Conservation (phyloP, 2,797 vertebrate species). For the Atherinosoma microstoma region DNA sequence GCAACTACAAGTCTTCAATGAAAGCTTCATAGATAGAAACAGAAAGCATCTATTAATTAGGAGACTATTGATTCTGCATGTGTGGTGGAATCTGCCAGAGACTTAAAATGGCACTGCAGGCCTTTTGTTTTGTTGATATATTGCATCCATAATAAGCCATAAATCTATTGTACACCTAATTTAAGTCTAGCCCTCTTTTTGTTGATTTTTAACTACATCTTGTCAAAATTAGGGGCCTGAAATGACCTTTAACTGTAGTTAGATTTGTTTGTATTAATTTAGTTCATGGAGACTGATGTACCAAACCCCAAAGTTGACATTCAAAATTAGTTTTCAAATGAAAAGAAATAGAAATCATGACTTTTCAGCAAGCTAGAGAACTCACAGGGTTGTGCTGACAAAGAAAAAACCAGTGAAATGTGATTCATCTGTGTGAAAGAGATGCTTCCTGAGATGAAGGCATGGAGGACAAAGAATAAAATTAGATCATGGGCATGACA, state of each 20-base stretch:
- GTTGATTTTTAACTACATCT: background rate
- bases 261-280: constrained; percentile 4
- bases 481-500: constrained; percentile 9
- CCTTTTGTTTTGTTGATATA: background rate
- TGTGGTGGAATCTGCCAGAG: background rate
- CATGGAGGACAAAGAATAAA: constrained; percentile 25
- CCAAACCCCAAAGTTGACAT: background rate
- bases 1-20: background rate
- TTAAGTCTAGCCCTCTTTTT: background rate
- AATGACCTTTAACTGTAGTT: background rate
- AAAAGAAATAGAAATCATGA: constrained; percentile 11
- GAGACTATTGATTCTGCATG: constrained; percentile 23
- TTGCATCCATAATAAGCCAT: too few relatives aligned
- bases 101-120: constrained; percentile 3
- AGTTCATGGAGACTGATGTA: background rate
- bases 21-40: background rate
- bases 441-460: constrained; percentile 16
- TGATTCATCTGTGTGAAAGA: constrained; percentile 36
- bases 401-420: constrained; percentile 22
- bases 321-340: background rate
- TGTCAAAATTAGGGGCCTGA: background rate
- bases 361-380: constrained; percentile 7
- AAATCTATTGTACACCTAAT: background rate
- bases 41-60: background rate
- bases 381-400: constrained; percentile 20